Conservation (phyloP, 1,140 invertebrate species). For the Tetramorium alpestre region DNA sequence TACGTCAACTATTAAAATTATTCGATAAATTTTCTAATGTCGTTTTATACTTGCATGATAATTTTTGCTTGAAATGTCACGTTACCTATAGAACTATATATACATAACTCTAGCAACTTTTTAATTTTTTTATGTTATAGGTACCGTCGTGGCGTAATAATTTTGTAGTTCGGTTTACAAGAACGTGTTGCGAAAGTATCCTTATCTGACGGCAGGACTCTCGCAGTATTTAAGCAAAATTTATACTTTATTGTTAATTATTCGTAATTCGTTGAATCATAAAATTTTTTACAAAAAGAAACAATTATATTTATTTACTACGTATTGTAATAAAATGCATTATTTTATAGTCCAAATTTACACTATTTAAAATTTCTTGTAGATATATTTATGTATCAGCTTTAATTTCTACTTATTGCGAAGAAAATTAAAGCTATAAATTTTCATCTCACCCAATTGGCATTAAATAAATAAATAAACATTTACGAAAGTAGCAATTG, state of each 20-base stretch:
- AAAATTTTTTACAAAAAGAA: neutral
- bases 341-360: conserved; percentile 9
- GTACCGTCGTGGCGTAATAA: neutral
- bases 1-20: neutral
- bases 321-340: conserved; percentile 1
- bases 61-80: neutral
- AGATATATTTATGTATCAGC: neutral
- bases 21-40: conserved; percentile 10
- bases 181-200: conserved; percentile 6
- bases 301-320: neutral
- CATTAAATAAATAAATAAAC: conserved; percentile 50
- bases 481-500: conserved; percentile 12
- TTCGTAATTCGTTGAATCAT: neutral
- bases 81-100: neutral
- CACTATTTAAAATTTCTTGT: conserved; percentile 16
- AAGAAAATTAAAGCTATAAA: neutral
- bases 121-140: conserved; percentile 43
- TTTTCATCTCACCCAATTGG: conserved; percentile 16
- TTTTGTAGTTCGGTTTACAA: neutral
- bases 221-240: neutral
- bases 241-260: neutral
- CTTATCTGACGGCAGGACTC: neutral
- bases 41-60: conserved; percentile 1
- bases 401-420: neutral
- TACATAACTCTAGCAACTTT: neutral